Base-by-base conservation (phyloP, 2,797 vertebrate species). In the Rhinophrynus dorsalis region DNA sequence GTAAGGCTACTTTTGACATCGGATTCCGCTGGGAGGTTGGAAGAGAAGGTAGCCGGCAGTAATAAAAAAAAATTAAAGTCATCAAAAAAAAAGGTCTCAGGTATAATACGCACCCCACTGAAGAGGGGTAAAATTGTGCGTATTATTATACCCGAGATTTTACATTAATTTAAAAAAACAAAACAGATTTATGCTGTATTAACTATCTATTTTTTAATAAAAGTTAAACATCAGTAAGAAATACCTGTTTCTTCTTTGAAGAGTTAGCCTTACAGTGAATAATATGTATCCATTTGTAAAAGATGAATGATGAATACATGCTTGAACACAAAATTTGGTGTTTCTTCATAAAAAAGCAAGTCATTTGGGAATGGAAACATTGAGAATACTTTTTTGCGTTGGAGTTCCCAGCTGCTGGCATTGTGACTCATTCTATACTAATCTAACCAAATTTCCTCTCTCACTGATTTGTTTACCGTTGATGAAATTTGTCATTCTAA, bases 351-450 rank as follows among this genome's bases (percentile, higher is more conserved):
- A 37, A 48, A 55, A 55, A 48, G 24, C 38, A 55, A 47, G 50
- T 56, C 33, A 56, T 63, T 70, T 63, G 38, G 20, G 42, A 70
- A 70, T 27, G 62, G 21, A 61, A 70, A 56, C 21, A 37, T 13
- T 69, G 27, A 44, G 54, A 20, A 63, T 51, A 63, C 23, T 68
- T 21, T 38, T 57, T 33, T 70, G 68, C 50, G 68, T 70, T 70
- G 58, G 68, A 55, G 68, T 63, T 47, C 37, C 58, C 68, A 70
- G 68, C 68, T 70, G 68, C 68, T 70, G 58, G 23, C 26, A 35
- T 10, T 7, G 21, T 70, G 68, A 70, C 68, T 70, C 68, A 70
- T 47, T 68, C 17, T 40, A 21, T 21, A 55, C 51, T 56, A 23
- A 27, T 29, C 59, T 63, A 37, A 33, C 38, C 30, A 63, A 63